Evolutionary conservation across 2,888 invertebrate genomes (phyloP).

Genomic region (Caenorhabditis virilis): DNA sequence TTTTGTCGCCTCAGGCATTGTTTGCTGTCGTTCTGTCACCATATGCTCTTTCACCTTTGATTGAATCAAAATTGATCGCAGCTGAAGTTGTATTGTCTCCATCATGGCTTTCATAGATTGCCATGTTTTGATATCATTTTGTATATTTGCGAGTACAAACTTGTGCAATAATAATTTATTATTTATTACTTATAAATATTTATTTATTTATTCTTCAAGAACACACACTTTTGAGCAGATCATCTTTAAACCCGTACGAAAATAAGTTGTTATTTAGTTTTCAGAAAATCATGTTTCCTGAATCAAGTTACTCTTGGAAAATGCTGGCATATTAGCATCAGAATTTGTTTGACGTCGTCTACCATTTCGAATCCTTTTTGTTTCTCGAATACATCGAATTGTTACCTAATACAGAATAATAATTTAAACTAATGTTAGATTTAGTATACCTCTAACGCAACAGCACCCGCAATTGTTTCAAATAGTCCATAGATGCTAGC

Average conservation of each 20-base stretch:
- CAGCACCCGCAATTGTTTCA: constrained; percentile 41
- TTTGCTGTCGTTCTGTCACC: constrained; percentile 66
- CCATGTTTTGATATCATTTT: not conserved
- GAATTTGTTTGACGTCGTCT: constrained; percentile 28
- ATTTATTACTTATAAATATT: no score
- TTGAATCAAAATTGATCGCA: constrained; percentile 62
- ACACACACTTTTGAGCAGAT: no score
- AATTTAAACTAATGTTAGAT: constrained; percentile 1
- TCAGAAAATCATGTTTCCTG: constrained; percentile 15
- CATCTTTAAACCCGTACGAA: no score
- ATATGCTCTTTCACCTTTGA: constrained; percentile 63
- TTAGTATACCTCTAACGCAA: constrained; percentile 37
- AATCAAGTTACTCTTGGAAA: constrained; percentile 27
- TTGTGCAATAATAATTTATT: constrained; percentile 33
- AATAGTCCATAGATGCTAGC: constrained; percentile 48
- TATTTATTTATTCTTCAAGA: no score
- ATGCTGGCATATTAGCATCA: constrained; percentile 20
- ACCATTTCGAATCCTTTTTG: constrained; percentile 27
- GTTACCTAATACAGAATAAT: constrained; percentile 25
- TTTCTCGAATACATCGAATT: constrained; percentile 30
- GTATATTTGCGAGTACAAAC: constrained; percentile 17
- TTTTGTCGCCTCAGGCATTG: constrained; percentile 63
- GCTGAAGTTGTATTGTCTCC: constrained; percentile 65
- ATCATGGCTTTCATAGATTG: constrained; percentile 59
- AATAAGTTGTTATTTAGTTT: no score